phyloP scores from a whole-genome alignment of 2,797 vertebrate genomes.

The Pipistrellus kuhlii region DNA sequence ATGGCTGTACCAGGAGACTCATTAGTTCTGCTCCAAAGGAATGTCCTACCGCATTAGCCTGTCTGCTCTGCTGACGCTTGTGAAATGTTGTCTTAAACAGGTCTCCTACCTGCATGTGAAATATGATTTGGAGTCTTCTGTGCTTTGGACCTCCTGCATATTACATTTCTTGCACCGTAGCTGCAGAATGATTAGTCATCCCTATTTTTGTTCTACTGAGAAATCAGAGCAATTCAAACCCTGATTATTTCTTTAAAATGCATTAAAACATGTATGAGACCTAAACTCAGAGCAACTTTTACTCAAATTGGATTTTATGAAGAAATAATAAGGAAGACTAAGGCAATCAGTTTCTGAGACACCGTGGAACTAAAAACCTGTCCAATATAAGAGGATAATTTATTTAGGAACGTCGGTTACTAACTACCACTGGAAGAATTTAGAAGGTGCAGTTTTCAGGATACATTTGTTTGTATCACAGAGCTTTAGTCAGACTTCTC shows the following conservation, averaged over 20 bases:
- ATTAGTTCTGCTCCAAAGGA: slow-evolving; percentile 88
- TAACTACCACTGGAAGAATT: slow-evolving; percentile 57
- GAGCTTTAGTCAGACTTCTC: slow-evolving; percentile 35
- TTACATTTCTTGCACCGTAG: slow-evolving; percentile 78
- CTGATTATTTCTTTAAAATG: slow-evolving; percentile 77
- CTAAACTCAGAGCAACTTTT: slow-evolving; percentile 75
- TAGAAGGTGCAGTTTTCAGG: slow-evolving; percentile 40
- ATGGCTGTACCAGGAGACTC: slow-evolving; percentile 86
- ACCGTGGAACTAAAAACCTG: slow-evolving; percentile 58
- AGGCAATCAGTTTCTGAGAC: slow-evolving; percentile 58
- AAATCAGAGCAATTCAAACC: slow-evolving; percentile 76
- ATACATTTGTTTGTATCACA: neutral
- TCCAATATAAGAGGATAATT: slow-evolving; percentile 66
- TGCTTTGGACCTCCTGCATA: slow-evolving; percentile 74
- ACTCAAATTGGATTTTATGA: slow-evolving; percentile 78
- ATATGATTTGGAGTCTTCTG: slow-evolving; percentile 81
- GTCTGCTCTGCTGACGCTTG: slow-evolving; percentile 85
- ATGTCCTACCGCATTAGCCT: slow-evolving; percentile 85
- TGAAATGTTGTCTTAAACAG: slow-evolving; percentile 85
- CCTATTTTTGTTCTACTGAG: slow-evolving; percentile 82
- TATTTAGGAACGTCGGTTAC: slow-evolving; percentile 55
- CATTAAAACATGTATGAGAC: slow-evolving; percentile 67
- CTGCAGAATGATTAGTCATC: slow-evolving; percentile 77
- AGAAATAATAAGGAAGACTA: slow-evolving; percentile 65
- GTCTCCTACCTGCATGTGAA: slow-evolving; percentile 80